Conservation (phyloP, 2,888 invertebrate species). For the Agriopis leucophaearia region DNA sequence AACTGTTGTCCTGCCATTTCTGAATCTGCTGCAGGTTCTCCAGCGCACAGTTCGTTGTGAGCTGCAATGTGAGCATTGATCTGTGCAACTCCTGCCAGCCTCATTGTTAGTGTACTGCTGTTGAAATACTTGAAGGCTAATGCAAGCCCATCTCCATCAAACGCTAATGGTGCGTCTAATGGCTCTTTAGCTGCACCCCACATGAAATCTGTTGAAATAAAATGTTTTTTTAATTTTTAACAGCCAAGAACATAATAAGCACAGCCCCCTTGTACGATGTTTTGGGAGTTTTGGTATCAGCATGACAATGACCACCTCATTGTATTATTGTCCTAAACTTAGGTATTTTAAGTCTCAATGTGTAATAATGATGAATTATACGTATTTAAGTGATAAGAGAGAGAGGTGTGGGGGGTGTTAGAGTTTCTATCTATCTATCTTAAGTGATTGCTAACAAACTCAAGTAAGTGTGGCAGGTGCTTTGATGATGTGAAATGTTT, state of each 20-base stretch:
- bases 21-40: slow-evolving; percentile 94
- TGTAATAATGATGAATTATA: no score
- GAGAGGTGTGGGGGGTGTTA: no score
- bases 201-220: slow-evolving; percentile 91
- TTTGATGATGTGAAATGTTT: no score
- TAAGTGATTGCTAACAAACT: no score
- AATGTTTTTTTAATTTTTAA: neutral
- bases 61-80: slow-evolving; percentile 97
- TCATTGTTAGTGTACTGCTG: slow-evolving; percentile 97
- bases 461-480: no score
- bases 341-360: no score
- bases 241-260: neutral
- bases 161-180: slow-evolving; percentile 93
- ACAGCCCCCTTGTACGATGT: no score
- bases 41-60: slow-evolving; percentile 96
- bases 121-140: slow-evolving; percentile 98
- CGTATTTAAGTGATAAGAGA: no score
- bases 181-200: slow-evolving; percentile 98
- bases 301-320: no score
- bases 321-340: no score
- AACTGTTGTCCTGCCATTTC: slow-evolving; percentile 94
- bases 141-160: slow-evolving; percentile 95
- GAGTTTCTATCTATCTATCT: no score
- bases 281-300: no score
- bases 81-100: slow-evolving; percentile 96